Conservation (phyloP, 2,888 invertebrate species). For the Monochamus alternatus region DNA sequence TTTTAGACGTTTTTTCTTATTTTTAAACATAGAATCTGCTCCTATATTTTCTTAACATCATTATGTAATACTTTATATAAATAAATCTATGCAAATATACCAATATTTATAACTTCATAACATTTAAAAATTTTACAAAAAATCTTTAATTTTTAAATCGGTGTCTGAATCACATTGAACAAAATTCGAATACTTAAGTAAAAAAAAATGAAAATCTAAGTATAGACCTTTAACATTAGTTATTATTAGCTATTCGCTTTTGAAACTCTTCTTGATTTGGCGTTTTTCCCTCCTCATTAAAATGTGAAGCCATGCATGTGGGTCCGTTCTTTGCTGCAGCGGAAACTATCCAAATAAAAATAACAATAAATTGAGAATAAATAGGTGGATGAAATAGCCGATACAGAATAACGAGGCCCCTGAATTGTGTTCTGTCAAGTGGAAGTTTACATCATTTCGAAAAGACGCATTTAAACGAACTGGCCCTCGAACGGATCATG, state of each 20-base stretch:
- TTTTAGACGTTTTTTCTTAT: no score
- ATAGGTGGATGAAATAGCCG: slow-evolving; percentile 65
- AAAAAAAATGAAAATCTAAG: no score
- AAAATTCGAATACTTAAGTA: no score
- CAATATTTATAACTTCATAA: no score
- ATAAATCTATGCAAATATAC: no score
- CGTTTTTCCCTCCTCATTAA: slow-evolving; percentile 32
- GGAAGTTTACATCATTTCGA: slow-evolving; percentile 68
- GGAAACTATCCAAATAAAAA: slow-evolving; percentile 39
- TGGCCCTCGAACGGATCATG: slow-evolving; percentile 58
- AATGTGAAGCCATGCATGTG: slow-evolving; percentile 21
- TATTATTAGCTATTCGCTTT: not conserved
- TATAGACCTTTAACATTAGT: not conserved
- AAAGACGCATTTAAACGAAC: slow-evolving; percentile 67
- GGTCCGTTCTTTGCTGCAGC: slow-evolving; percentile 27
- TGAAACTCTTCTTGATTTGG: slow-evolving; percentile 9
- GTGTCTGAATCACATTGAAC: no score
- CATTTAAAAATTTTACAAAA: no score
- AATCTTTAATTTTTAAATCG: no score
- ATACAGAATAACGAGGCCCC: slow-evolving; percentile 69
- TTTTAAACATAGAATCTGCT: no score
- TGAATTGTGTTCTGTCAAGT: slow-evolving; percentile 67
- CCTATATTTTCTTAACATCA: no score
- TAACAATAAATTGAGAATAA: slow-evolving; percentile 63
- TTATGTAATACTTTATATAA: no score